Evolutionary conservation across 1,140 invertebrate species (phyloP).

Genomic region (Trachymyrmex septentrionalis): DNA sequence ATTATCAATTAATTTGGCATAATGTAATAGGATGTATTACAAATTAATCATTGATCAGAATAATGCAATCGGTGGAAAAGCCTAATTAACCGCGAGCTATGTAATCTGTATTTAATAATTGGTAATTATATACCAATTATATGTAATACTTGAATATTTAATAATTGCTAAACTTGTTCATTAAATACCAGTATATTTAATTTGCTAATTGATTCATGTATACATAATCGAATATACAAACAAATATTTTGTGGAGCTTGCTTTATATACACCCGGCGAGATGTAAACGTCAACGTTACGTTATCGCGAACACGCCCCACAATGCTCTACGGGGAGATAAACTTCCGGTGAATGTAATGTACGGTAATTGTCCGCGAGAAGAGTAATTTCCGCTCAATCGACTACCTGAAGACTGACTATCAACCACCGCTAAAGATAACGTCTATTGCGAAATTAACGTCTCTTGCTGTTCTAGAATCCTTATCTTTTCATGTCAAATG

Average conservation of each 20-base stretch:
- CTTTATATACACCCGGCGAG: conserved; percentile 1
- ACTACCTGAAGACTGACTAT: conserved; percentile 20
- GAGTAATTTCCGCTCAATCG: conserved; percentile 60
- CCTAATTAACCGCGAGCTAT: not conserved
- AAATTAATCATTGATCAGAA: conserved; percentile 27
- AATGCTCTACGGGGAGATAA: conserved; percentile 40
- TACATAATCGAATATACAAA: not conserved
- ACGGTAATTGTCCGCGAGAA: conserved; percentile 63
- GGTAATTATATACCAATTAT: too few species aligned
- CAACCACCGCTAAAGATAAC: conserved; percentile 37
- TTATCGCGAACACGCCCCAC: conserved; percentile 18
- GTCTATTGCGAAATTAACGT: conserved; percentile 2
- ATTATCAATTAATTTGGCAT: not conserved
- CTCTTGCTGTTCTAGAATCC: not conserved
- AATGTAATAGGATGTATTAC: conserved; percentile 11
- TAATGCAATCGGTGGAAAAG: not conserved
- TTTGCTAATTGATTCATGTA: not conserved
- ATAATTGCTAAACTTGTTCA: conserved; percentile 10
- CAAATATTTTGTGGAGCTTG: conserved; percentile 6
- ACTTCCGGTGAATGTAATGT: conserved; percentile 61
- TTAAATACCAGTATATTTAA: conserved; percentile 4
- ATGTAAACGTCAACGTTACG: conserved; percentile 50
- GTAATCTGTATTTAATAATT: conserved; percentile 12
- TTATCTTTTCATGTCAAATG: not conserved
- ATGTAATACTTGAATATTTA: conserved; percentile 1